These are phyloP conservation scores for Diplolepis rosae DNA, from an alignment of 2,888 invertebrate species.

Conservation along the genomic window DNA sequence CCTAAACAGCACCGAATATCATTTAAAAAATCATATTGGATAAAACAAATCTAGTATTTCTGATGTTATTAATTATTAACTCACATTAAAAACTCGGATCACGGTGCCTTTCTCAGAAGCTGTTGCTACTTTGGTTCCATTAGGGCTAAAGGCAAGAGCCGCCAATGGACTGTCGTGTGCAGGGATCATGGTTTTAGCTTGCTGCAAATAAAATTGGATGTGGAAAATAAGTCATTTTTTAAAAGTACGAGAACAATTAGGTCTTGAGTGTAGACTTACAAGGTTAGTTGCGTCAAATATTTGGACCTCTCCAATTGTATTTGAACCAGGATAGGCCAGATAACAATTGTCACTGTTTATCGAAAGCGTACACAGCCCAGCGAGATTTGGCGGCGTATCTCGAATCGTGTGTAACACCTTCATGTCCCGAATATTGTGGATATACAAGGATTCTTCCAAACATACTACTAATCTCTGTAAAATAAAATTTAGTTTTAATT, in stretches of 20 bases:
- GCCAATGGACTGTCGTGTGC: constrained; percentile 98
- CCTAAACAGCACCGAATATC: constrained; percentile 49
- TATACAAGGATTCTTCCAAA: constrained; percentile 96
- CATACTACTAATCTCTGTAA: constrained; percentile 94
- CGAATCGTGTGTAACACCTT: constrained; percentile 98
- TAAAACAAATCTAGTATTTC: neutral
- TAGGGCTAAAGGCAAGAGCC: constrained; percentile 93
- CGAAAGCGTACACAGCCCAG: constrained; percentile 93
- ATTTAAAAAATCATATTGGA: neutral
- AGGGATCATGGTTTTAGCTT: constrained; percentile 96
- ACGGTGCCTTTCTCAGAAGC: constrained; percentile 97
- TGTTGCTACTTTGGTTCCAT: constrained; percentile 87
- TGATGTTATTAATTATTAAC: constrained; percentile 29
- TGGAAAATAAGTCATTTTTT: neutral
- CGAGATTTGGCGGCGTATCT: constrained; percentile 96
- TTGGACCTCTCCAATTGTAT: constrained; percentile 94
- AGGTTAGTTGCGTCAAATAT: constrained; percentile 94
- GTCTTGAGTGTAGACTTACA: constrained; percentile 75
- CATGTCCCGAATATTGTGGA: constrained; percentile 99
- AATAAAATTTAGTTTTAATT: constrained; percentile 26
- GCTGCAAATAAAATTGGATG: constrained; percentile 76
- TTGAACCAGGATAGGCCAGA: constrained; percentile 97
- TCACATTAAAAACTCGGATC: constrained; percentile 90
- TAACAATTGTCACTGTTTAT: constrained; percentile 92
- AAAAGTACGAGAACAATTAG: neutral